Base-by-base conservation (phyloP, 2,797 vertebrate species). In the Gila robusta region DNA sequence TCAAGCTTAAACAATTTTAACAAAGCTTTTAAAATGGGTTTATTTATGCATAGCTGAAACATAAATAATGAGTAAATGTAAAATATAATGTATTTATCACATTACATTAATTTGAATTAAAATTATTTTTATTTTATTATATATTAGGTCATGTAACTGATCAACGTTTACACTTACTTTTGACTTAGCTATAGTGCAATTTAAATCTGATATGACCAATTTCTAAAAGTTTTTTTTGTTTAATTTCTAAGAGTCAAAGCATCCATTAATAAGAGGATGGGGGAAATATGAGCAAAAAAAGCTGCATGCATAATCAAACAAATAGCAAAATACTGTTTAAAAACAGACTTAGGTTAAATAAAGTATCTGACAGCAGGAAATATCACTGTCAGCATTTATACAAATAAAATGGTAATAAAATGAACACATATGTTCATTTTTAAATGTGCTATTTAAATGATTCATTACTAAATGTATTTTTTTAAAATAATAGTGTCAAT, bases 1-100 rank as follows among this genome's bases (percentile, higher is more conserved):
- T 95, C 94, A 93, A 93, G 92, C 94, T 95, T 93, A 96, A 96
- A 96, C 93, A 94, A 93, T 94, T 94, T 95, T 93, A 93, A 91
- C 94, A 94, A 92, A 91, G 87, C 89, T 90, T 95, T 95, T 94
- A 92, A 64, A 86, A 89, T 81, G 84, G 37, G 62, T 87, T 88
- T 86, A 73, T 81, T 71, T 78, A 28, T 44, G 56, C 37, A 44
- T 28, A 64, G 9, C 70, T 52, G 12, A 28, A 23, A 39, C 26
- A 32, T 54, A 56, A 69, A 39, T 66, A 81, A 87, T 28, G 9
- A 7, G 35, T 28, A 11, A 62, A 26, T 74, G 1, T 5, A 32
- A 49, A 28, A 47, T 44, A 47, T 73, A 2, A 56, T 54, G 21
- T 12, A 54, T 76, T 35, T n/a, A 8, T 76, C 28, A 35, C 19